Evolutionary conservation across 2,797 vertebrate species (phyloP).

Genomic region (Alauda arvensis): DNA sequence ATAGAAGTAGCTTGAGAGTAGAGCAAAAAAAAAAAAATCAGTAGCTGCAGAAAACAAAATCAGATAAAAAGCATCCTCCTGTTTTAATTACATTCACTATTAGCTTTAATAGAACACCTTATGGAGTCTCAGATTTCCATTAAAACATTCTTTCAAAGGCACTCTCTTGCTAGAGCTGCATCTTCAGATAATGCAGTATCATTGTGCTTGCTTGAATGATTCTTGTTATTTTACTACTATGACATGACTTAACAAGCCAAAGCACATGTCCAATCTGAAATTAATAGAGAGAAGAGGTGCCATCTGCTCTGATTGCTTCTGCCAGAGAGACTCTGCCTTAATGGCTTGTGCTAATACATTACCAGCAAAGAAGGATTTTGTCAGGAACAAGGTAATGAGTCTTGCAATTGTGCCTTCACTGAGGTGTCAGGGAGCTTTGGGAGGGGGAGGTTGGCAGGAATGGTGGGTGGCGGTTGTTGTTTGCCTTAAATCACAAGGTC

Average conservation of each 20-base stretch:
- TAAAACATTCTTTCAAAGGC: conserved; percentile 15
- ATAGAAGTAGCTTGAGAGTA: conserved; percentile 22
- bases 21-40: conserved; percentile 28
- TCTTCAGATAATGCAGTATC: conserved; percentile 21
- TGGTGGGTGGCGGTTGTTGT: not conserved
- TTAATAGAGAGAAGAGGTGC: conserved; percentile 67
- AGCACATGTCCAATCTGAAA: conserved; percentile 66
- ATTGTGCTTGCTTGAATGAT: conserved; percentile 43
- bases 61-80: conserved; percentile 58
- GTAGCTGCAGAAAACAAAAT: conserved; percentile 60
- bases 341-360: conserved; percentile 60
- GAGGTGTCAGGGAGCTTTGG: not conserved
- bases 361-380: conserved; percentile 47
- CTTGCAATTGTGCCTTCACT: conserved; percentile 28
- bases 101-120: conserved; percentile 56
- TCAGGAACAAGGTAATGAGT: conserved; percentile 62
- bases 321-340: conserved; percentile 63
- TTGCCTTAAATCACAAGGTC: not conserved
- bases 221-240: conserved; percentile 55
- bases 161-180: not conserved
- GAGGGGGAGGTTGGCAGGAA: not conserved
- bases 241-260: conserved; percentile 67
- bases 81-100: conserved; percentile 28
- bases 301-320: conserved; percentile 67
- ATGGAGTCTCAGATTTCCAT: conserved; percentile 16